phyloP scores from a whole-genome alignment of 2,888 invertebrate species.

The Drosophila mimetica region DNA sequence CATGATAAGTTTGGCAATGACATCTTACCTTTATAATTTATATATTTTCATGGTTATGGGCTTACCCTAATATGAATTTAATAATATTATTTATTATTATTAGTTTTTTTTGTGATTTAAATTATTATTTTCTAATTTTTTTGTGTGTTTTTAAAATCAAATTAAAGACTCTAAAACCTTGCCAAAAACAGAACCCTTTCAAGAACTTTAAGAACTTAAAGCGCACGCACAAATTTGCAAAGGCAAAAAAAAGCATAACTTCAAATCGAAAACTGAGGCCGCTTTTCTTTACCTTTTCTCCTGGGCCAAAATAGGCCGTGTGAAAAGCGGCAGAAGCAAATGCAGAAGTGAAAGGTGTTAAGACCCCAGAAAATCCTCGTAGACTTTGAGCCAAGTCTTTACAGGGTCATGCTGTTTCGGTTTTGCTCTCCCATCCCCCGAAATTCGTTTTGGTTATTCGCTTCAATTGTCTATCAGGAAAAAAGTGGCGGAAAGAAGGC shows the following conservation, averaged over 20 bases:
- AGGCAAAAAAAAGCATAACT: background rate
- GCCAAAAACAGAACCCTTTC: background rate
- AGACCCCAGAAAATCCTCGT: conserved; percentile 43
- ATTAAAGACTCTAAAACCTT: background rate
- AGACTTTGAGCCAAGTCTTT: conserved; percentile 68
- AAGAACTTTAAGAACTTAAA: background rate
- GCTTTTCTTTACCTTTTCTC: background rate
- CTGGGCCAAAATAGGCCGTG: conserved; percentile 13
- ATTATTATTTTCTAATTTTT: background rate
- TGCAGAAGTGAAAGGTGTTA: conserved; percentile 45
- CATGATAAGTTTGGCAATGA: background rate
- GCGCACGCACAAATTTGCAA: background rate
- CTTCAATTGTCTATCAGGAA: conserved; percentile 16
- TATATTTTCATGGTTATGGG: no score
- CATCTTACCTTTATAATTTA: no score
- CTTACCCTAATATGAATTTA: no score
- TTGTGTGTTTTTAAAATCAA: background rate
- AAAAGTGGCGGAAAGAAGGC: background rate
- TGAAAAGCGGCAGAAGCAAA: conserved; percentile 27
- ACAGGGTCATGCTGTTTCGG: conserved; percentile 49
- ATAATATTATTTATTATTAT: no score
- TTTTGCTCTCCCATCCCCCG: conserved; percentile 25
- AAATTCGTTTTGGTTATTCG: conserved; percentile 24
- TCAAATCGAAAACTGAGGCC: conserved; percentile 1
- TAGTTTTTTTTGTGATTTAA: background rate